A percentile compares a stretch with the other conserved stretches of the same genome.
Conservation (phyloP, 2,797 vertebrate species). For the Limnodromus scolopaceus region DNA sequence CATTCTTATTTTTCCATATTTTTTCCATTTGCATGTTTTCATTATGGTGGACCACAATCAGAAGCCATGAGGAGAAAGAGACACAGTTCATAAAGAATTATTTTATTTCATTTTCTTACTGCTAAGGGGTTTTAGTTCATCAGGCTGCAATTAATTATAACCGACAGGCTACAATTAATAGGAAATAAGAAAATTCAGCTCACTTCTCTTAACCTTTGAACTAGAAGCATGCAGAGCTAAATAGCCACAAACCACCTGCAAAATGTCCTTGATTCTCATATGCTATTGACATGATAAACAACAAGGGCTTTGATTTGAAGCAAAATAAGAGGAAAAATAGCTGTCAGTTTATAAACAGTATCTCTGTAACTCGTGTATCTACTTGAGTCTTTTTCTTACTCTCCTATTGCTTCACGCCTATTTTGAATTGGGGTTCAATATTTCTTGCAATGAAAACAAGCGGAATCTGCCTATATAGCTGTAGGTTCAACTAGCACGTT, state of each 20-base stretch:
- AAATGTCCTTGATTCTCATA: not conserved
- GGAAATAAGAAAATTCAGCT: not conserved
- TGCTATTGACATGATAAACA: not conserved
- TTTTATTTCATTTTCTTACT: not conserved
- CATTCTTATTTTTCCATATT: not conserved
- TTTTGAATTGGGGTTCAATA: not conserved
- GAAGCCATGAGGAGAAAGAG: not conserved
- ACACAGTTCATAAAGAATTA: not conserved
- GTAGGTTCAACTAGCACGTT: not conserved
- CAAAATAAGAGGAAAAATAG: not conserved
- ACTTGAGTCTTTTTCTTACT: not conserved
- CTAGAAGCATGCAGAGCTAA: not conserved
- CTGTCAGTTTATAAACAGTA: not conserved
- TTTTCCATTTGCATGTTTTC: not conserved
- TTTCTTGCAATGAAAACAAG: not conserved
- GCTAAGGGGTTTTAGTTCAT: not conserved
- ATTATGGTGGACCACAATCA: not conserved
- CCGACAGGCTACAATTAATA: not conserved
- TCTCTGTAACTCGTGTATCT: not conserved
- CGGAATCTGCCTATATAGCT: not conserved
- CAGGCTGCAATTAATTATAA: not conserved
- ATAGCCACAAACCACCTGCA: not conserved
- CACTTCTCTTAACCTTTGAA: not conserved
- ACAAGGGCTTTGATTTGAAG: not conserved
- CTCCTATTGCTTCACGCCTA: not conserved